Conservation (phyloP, 1,140 invertebrate genomes). For the Periplaneta americana region DNA sequence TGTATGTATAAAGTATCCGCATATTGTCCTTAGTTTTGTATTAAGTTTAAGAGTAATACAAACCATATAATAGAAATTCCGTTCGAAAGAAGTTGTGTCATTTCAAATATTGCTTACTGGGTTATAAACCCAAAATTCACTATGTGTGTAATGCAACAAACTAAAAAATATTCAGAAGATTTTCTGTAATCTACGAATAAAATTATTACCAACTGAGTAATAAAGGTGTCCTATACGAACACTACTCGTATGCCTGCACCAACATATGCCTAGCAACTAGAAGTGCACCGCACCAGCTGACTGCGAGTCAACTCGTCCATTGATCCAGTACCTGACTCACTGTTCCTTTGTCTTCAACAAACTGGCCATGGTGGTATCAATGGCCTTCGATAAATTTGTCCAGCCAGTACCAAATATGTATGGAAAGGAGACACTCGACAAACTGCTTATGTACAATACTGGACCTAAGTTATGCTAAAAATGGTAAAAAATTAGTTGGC, state of each 20-base stretch:
- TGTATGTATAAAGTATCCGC: too few relatives aligned
- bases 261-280: not conserved
- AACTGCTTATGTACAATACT: not conserved
- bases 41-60: too few relatives aligned
- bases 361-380: not conserved
- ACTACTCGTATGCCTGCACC: not conserved
- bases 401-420: not conserved
- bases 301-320: not conserved
- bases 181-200: too few relatives aligned
- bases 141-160: too few relatives aligned
- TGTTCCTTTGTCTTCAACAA: not conserved
- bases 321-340: not conserved
- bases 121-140: too few relatives aligned
- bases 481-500: slow-evolving; percentile 18
- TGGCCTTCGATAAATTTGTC: not conserved
- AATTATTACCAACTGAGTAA: too few relatives aligned
- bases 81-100: too few relatives aligned
- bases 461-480: slow-evolving; percentile 17
- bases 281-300: not conserved
- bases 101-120: too few relatives aligned
- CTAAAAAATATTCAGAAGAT: too few relatives aligned
- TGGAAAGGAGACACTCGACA: not conserved
- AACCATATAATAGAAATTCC: too few relatives aligned
- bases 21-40: too few relatives aligned
- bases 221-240: too few relatives aligned